A percentile compares a stretch with the other conserved stretches of the same genome.
Evolutionary conservation across 2,113 vertebrate genomes (phyloP).

Genomic region (Odontesthes bonariensis): DNA sequence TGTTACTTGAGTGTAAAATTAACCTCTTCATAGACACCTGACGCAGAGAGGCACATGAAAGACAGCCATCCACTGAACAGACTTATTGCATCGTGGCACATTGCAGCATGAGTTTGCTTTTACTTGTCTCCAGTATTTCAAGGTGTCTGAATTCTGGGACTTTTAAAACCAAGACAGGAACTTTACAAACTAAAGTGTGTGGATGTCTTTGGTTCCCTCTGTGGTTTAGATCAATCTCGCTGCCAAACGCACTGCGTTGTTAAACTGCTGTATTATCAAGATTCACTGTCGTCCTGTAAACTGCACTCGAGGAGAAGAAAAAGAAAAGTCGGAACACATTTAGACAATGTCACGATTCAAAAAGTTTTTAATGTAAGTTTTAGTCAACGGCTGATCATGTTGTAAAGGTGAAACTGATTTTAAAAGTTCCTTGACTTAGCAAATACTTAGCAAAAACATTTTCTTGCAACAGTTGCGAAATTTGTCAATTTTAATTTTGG

Average conservation of each 20-base stretch:
- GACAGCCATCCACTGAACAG: background rate
- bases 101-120: background rate
- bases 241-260: slow-evolving; percentile 41
- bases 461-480: too few relatives aligned
- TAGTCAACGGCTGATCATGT: too few relatives aligned
- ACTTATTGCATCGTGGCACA: background rate
- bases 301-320: too few relatives aligned
- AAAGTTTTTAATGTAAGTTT: too few relatives aligned
- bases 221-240: background rate
- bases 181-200: slow-evolving; percentile 8
- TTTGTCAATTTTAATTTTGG: too few relatives aligned
- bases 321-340: too few relatives aligned
- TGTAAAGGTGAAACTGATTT: too few relatives aligned
- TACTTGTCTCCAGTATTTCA: background rate
- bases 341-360: too few relatives aligned
- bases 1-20: slow-evolving; percentile 63
- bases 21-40: slow-evolving; percentile 62
- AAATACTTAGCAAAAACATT: too few relatives aligned
- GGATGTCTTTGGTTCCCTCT: background rate
- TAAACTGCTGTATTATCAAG: background rate
- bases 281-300: too few relatives aligned
- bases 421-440: too few relatives aligned
- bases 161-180: slow-evolving; percentile 7
- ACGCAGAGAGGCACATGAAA: slow-evolving; percentile 9
- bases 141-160: slow-evolving; percentile 1